Evolutionary conservation across 2,797 vertebrate genomes (phyloP).

Genomic region (Tenualosa thibaudeaui): DNA sequence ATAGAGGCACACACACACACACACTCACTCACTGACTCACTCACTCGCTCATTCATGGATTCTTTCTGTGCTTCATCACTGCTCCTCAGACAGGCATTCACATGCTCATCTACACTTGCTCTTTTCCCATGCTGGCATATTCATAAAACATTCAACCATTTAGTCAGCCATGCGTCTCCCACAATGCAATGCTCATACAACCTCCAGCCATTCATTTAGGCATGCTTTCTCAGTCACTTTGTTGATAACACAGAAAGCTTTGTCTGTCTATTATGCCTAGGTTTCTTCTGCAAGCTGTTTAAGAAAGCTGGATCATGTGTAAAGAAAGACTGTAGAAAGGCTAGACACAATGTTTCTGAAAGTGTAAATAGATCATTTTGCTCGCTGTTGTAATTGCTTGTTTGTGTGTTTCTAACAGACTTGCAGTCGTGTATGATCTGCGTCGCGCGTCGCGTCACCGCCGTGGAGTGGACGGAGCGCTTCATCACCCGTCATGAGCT

Average conservation of each 20-base stretch:
- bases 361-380: background rate
- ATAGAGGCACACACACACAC: background rate
- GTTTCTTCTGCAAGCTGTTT: background rate
- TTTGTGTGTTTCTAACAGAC: constrained; percentile 72
- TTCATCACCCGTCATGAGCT: constrained; percentile 96
- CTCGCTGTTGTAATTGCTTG: no score
- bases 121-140: background rate
- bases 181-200: background rate
- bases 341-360: background rate
- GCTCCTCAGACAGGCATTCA: background rate
- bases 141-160: background rate
- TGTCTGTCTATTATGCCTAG: background rate
- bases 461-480: constrained; percentile 88
- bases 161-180: background rate
- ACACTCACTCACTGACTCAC: no score
- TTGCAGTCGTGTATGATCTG: constrained; percentile 99
- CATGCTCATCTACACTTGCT: background rate
- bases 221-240: background rate
- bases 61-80: background rate
- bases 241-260: background rate
- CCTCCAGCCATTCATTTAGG: background rate
- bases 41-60: background rate
- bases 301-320: background rate
- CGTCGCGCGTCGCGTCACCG: constrained; percentile 89
- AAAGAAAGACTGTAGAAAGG: background rate